Evolutionary conservation across 1,140 invertebrate genomes (phyloP).

Genomic region (Antheraea mylitta): DNA sequence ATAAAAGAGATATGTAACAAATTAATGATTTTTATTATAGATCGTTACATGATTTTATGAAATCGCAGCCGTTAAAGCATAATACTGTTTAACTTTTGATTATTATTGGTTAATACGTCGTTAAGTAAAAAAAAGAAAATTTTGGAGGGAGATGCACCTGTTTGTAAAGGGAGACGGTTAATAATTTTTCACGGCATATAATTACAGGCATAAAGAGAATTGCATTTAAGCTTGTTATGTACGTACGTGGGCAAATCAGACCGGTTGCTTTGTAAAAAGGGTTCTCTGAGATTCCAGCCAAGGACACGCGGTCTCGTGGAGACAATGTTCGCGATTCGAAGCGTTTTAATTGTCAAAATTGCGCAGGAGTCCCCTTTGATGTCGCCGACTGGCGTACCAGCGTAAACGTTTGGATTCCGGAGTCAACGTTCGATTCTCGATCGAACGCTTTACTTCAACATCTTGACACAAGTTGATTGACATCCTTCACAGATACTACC

Average conservation of each 20-base stretch:
- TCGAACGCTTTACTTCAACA: not conserved
- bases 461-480: not conserved
- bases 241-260: slow-evolving; percentile 35
- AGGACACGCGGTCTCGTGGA: slow-evolving; percentile 52
- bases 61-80: slow-evolving; percentile 38
- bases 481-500: not conserved
- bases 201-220: not conserved
- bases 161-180: not conserved
- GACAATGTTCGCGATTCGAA: slow-evolving; percentile 54
- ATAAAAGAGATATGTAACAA: slow-evolving; percentile 28
- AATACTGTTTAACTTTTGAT: slow-evolving; percentile 7
- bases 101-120: slow-evolving; percentile 26
- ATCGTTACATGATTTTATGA: slow-evolving; percentile 46
- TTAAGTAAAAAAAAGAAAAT: slow-evolving; percentile 13
- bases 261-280: slow-evolving; percentile 39
- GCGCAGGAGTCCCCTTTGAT: slow-evolving; percentile 46
- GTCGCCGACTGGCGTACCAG: slow-evolving; percentile 33
- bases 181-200: not conserved
- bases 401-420: not conserved
- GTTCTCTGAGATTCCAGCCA: slow-evolving; percentile 56
- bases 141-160: not conserved
- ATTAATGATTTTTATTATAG: slow-evolving; percentile 40
- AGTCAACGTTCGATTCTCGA: slow-evolving; percentile 1
- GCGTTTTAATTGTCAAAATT: slow-evolving; percentile 73
- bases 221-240: not conserved